phyloP scores from a whole-genome alignment of 2,113 vertebrate genomes.

The Melanocharis versteri region DNA sequence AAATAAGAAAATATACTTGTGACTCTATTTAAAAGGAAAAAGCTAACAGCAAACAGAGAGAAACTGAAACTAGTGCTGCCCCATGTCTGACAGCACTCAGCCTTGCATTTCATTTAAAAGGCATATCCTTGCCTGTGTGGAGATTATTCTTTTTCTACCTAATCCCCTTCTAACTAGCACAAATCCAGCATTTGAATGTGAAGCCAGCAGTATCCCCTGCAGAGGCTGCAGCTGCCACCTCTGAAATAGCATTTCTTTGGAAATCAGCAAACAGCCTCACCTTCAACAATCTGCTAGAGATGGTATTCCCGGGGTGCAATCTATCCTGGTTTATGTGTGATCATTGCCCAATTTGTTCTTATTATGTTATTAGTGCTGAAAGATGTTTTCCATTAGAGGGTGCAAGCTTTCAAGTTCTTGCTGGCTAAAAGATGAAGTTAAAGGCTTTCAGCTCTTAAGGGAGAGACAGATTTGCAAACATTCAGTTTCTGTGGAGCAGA shows the following conservation, averaged over 20 bases:
- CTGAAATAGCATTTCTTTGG: neutral
- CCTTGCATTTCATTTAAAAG: neutral
- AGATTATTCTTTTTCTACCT: neutral
- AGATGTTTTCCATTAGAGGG: constrained; percentile 38
- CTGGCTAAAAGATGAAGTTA: constrained; percentile 8
- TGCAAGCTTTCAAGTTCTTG: constrained; percentile 1
- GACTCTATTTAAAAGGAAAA: constrained; percentile 8
- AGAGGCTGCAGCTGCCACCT: constrained; percentile 43
- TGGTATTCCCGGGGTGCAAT: neutral
- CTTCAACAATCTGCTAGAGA: constrained; percentile 4
- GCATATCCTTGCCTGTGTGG: neutral
- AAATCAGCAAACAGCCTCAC: constrained; percentile 36
- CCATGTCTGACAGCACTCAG: neutral
- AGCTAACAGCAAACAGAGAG: neutral
- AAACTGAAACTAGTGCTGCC: neutral
- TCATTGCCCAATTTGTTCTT: constrained; percentile 51
- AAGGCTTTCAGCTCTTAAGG: constrained; percentile 6
- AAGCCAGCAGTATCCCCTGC: constrained; percentile 10
- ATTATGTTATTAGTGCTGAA: constrained; percentile 50
- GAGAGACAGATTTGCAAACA: neutral
- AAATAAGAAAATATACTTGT: constrained; percentile 36
- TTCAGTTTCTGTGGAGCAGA: neutral
- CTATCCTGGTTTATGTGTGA: constrained; percentile 11
- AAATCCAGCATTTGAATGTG: neutral
- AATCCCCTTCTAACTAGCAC: neutral